Evolutionary conservation across 2,888 invertebrate genomes (phyloP).

Genomic region (Macrophya alboannulata): DNA sequence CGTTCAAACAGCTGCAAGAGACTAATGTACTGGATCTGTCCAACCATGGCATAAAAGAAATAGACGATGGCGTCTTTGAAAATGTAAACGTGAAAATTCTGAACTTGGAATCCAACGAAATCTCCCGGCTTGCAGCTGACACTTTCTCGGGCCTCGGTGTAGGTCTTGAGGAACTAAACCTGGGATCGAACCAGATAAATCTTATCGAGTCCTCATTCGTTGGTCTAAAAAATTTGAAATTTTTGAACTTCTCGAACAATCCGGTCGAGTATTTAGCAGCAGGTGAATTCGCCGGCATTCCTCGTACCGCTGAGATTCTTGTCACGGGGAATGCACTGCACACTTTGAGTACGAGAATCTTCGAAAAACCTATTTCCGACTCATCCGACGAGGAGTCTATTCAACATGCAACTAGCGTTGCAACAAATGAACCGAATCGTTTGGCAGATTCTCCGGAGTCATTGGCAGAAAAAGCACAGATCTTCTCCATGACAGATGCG

Average conservation of each 20-base stretch:
- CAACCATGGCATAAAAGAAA: conserved; percentile 57
- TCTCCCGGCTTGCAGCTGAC: conserved; percentile 68
- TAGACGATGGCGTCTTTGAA: conserved; percentile 67
- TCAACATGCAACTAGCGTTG: conserved; percentile 28
- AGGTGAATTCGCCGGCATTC: conserved; percentile 68
- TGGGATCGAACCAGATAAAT: conserved; percentile 66
- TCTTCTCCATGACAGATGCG: conserved; percentile 63
- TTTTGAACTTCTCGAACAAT: conserved; percentile 68
- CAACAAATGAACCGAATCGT: conserved; percentile 59
- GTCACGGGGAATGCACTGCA: conserved; percentile 65
- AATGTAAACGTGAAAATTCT: conserved; percentile 62
- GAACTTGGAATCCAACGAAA: conserved; percentile 65
- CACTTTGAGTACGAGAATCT: conserved; percentile 67
- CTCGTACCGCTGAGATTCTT: conserved; percentile 63
- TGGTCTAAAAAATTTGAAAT: conserved; percentile 67
- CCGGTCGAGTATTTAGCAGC: conserved; percentile 64
- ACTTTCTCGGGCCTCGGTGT: conserved; percentile 61
- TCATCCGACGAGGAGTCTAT: not conserved
- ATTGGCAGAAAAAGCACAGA: not conserved
- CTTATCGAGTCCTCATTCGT: conserved; percentile 65
- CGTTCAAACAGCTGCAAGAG: conserved; percentile 50
- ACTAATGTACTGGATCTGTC: conserved; percentile 64
- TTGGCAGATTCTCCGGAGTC: not conserved
- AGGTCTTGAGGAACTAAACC: conserved; percentile 64
- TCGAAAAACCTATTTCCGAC: conserved; percentile 59